phyloP scores from a whole-genome alignment of 2,888 invertebrate genomes.

The Tetramorium bicarinatum region DNA sequence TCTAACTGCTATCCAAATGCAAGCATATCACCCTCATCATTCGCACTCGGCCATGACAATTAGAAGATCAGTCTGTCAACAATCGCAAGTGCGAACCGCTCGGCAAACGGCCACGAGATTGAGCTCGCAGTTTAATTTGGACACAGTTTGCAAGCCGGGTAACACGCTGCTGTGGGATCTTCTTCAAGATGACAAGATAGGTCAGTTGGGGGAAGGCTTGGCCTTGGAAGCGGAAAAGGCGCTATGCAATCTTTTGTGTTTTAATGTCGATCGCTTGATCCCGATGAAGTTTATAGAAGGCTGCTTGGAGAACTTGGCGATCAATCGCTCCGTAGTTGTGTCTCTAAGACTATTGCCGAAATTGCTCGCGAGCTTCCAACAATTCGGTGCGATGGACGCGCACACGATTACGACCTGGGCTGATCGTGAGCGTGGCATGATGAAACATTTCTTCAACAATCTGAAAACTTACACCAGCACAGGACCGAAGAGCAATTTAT shows the following conservation, averaged over 20 bases:
- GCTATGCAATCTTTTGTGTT: constrained; percentile 95
- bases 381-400: constrained; percentile 94
- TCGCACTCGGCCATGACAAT: constrained; percentile 82
- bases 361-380: constrained; percentile 96
- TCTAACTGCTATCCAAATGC: constrained; percentile 84
- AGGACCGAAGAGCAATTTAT: constrained; percentile 86
- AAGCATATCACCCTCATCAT: constrained; percentile 84
- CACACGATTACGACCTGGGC: constrained; percentile 96
- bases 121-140: constrained; percentile 88
- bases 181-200: constrained; percentile 95
- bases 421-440: constrained; percentile 96
- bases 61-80: constrained; percentile 80
- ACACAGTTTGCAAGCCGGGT: constrained; percentile 95
- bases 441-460: constrained; percentile 96
- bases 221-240: constrained; percentile 98
- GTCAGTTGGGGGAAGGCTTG: constrained; percentile 95
- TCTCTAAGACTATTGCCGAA: constrained; percentile 96
- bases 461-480: constrained; percentile 91
- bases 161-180: constrained; percentile 98
- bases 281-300: constrained; percentile 98
- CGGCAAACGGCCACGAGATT: constrained; percentile 76
- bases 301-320: constrained; percentile 95
- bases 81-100: constrained; percentile 77
- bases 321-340: constrained; percentile 96
- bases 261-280: constrained; percentile 95